These are phyloP conservation scores for Trochalopteron elliotii DNA, from an alignment of 2,113 vertebrate genomes.

Conservation along the genomic window DNA sequence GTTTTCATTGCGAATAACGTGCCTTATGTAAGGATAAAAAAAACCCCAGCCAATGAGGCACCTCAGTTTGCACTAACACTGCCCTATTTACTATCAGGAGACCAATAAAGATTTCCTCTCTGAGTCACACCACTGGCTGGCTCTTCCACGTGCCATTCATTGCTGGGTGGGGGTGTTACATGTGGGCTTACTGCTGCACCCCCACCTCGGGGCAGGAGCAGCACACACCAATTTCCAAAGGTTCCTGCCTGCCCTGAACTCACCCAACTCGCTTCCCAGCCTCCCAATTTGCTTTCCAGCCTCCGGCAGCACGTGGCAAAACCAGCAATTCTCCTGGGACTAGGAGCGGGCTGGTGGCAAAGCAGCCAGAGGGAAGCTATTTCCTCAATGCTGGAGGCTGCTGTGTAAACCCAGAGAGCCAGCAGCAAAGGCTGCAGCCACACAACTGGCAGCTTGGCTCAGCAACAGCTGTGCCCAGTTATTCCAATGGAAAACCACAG, in stretches of 20 bases:
- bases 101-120: constrained; percentile 28
- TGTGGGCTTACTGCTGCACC: neutral
- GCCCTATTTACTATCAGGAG: constrained; percentile 35
- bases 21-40: constrained; percentile 8
- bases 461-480: neutral
- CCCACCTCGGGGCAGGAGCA: neutral
- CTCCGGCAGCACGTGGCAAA: neutral
- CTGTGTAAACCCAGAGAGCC: neutral
- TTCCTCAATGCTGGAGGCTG: neutral
- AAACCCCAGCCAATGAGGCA: neutral
- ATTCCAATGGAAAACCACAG: neutral
- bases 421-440: neutral
- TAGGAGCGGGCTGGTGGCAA: neutral
- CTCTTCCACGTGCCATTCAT: neutral
- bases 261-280: neutral
- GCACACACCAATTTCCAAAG: neutral
- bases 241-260: neutral
- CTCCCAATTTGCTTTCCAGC: neutral
- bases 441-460: neutral
- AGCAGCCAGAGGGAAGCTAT: neutral
- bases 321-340: neutral
- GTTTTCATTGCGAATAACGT: neutral
- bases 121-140: neutral
- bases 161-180: neutral
- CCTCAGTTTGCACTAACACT: constrained; percentile 69